Evolutionary conservation across 2,797 vertebrate genomes (phyloP).

Genomic region (Darevskia mixta): DNA sequence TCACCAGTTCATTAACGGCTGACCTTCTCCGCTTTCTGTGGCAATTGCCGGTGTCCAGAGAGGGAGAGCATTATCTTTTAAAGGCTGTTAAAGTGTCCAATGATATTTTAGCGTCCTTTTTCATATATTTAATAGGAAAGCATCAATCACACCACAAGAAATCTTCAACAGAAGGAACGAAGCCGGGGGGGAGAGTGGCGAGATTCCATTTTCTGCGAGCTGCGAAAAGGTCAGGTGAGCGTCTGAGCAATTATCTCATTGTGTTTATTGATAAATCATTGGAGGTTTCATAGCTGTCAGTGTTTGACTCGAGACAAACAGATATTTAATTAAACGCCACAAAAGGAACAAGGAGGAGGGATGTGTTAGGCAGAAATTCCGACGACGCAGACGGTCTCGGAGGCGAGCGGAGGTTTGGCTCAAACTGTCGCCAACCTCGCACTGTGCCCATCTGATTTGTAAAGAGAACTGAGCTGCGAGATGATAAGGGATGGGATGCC

Average conservation of each 20-base stretch:
- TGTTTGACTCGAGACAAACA: conserved; percentile 73
- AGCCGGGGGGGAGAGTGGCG: conserved; percentile 45
- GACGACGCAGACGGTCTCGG: conserved; percentile 35
- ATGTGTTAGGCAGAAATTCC: conserved; percentile 54
- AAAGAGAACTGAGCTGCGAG: background rate
- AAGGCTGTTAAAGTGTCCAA: conserved; percentile 69
- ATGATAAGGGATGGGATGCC: background rate
- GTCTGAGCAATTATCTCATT: conserved; percentile 78
- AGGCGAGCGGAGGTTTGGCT: conserved; percentile 13
- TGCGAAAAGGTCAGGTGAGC: conserved; percentile 69
- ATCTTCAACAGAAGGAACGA: conserved; percentile 57
- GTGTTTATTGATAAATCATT: conserved; percentile 70
- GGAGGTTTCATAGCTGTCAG: conserved; percentile 69
- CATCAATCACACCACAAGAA: conserved; percentile 60
- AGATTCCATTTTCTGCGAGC: conserved; percentile 58
- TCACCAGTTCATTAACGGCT: conserved; percentile 77
- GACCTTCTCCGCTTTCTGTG: conserved; percentile 70
- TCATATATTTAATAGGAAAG: conserved; percentile 64
- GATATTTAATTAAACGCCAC: conserved; percentile 60
- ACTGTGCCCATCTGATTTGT: conserved; percentile 15
- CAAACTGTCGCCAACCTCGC: background rate
- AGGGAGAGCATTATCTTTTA: conserved; percentile 65
- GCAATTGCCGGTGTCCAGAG: conserved; percentile 57
- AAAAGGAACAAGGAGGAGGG: conserved; percentile 57
- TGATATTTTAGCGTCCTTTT: conserved; percentile 68